phyloP scores from a whole-genome alignment of 1,140 invertebrate species.

The Cydia strobilella region DNA sequence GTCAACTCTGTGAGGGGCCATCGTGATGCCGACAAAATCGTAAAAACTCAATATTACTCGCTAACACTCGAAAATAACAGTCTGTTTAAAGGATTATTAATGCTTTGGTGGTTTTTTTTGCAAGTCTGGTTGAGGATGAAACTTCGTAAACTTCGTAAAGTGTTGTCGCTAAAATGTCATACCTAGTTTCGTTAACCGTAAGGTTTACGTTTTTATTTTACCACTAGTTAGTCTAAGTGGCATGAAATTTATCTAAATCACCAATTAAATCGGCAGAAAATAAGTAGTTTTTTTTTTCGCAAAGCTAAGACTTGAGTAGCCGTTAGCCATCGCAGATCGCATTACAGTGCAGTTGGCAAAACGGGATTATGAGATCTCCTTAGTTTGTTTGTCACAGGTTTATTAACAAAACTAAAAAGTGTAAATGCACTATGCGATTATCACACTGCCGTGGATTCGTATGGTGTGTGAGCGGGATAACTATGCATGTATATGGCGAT shows the following conservation, averaged over 20 bases:
- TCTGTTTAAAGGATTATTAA: not conserved
- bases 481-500: too few species aligned
- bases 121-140: not conserved
- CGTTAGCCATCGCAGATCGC: not conserved
- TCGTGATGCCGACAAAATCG: constrained; percentile 50
- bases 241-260: not conserved
- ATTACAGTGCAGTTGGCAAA: not conserved
- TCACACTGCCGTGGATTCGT: too few species aligned
- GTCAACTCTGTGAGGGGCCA: constrained; percentile 59
- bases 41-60: constrained; percentile 49
- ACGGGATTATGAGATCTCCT: not conserved
- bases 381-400: too few species aligned
- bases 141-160: too few species aligned
- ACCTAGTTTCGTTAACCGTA: too few species aligned
- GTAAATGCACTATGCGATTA: too few species aligned
- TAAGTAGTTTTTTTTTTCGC: not conserved
- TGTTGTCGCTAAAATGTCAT: too few species aligned
- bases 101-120: constrained; percentile 3
- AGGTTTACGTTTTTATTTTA: not conserved
- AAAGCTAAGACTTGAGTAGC: too few species aligned
- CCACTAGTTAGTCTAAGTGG: not conserved
- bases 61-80: constrained; percentile 14
- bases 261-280: not conserved
- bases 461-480: not conserved
- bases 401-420: too few species aligned